Evolutionary conservation across 1,140 invertebrate genomes (phyloP).

Genomic region (Berghia stephanieae): DNA sequence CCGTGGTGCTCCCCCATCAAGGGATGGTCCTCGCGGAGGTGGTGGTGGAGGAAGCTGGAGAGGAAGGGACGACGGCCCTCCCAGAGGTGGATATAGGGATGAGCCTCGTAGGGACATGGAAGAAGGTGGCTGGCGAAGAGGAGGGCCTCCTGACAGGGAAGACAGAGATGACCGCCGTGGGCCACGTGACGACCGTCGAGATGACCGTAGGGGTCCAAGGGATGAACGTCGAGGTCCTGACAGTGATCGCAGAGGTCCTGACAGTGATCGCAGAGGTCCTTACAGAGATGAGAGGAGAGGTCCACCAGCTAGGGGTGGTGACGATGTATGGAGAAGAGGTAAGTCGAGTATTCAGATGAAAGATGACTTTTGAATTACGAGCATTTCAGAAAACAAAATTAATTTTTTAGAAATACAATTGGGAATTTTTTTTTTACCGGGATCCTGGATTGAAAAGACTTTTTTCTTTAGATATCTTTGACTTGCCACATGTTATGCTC

Average conservation of each 20-base stretch:
- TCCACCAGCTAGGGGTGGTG: not conserved
- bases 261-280: no score
- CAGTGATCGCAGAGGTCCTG: not conserved
- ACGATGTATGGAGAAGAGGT: constrained; percentile 24
- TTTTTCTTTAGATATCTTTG: not conserved
- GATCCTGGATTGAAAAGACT: not conserved
- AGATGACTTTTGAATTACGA: not conserved
- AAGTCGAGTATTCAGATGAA: not conserved
- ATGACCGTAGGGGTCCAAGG: not conserved
- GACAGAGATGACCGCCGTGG: constrained; percentile 8
- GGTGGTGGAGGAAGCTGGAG: constrained; percentile 38
- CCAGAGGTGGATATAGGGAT: constrained; percentile 45
- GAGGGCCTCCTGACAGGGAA: constrained; percentile 35
- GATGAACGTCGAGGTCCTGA: no score
- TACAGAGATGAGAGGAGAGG: not conserved
- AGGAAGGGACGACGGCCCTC: constrained; percentile 43
- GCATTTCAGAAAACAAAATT: not conserved
- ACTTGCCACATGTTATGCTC: not conserved
- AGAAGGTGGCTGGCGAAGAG: constrained; percentile 49
- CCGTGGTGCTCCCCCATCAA: not conserved
- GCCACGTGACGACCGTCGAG: not conserved
- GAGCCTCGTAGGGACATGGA: constrained; percentile 10
- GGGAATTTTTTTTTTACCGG: not conserved
- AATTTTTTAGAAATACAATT: not conserved
- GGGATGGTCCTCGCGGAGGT: constrained; percentile 40